A percentile compares a stretch with the other conserved stretches of the same genome.
Evolutionary conservation across 1,140 invertebrate species (phyloP).

Genomic region (Aphis craccivora): DNA sequence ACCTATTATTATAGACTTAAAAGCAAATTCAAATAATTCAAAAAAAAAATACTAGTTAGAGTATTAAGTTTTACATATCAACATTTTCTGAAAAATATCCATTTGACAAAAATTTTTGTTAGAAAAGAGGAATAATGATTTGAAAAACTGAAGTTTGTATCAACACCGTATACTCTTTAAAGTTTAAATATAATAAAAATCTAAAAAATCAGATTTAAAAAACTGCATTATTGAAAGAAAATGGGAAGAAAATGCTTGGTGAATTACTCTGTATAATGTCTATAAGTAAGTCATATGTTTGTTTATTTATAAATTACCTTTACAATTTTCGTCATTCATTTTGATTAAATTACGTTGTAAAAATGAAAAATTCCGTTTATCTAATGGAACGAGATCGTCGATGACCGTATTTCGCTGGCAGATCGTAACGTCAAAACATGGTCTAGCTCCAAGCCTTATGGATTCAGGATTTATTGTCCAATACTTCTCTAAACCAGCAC

Average conservation of each 20-base stretch:
- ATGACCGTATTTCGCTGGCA: neutral
- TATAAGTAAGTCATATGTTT: neutral
- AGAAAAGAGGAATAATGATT: neutral
- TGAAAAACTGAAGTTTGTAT: neutral
- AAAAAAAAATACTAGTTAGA: neutral
- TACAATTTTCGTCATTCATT: neutral
- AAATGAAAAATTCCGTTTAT: neutral
- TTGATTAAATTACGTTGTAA: neutral
- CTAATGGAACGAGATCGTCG: neutral
- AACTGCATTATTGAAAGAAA: neutral
- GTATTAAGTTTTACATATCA: neutral
- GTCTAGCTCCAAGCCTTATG: neutral
- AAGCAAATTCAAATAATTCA: neutral
- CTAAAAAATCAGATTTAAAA: neutral
- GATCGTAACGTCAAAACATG: neutral
- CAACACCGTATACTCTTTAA: neutral
- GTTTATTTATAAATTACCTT: neutral
- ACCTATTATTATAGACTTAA: neutral
- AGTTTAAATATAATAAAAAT: no score
- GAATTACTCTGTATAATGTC: neutral
- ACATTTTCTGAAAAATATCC: neutral
- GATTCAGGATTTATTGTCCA: slow-evolving; percentile 10
- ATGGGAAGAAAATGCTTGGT: neutral
- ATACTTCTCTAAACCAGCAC: neutral
- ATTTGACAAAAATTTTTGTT: neutral